Evolutionary conservation across 2,113 vertebrate species (phyloP).

Genomic region (Microtus montanus): DNA sequence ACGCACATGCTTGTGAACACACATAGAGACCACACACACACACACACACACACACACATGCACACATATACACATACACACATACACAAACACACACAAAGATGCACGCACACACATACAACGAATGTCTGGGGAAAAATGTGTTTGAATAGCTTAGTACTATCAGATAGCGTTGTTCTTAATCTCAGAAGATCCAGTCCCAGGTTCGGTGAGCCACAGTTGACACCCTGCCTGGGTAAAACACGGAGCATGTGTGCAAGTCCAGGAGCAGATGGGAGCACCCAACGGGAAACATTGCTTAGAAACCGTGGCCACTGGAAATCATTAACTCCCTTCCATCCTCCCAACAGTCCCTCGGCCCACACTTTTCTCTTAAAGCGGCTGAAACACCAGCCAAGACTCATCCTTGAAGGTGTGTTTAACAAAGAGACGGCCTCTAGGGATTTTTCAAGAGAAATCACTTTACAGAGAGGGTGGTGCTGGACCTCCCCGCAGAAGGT

Average conservation of each 20-base stretch:
- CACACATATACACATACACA: too few relatives aligned
- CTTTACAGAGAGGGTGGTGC: neutral
- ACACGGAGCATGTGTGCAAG: neutral
- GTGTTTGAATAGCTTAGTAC: conserved; percentile 33
- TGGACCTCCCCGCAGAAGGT: neutral
- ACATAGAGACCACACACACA: neutral
- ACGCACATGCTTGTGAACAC: neutral
- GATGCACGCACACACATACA: neutral
- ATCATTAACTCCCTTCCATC: conserved; percentile 46
- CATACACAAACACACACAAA: neutral
- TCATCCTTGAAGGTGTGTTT: conserved; percentile 35
- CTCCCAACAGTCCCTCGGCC: neutral
- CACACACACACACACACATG: too few relatives aligned
- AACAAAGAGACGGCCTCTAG: neutral
- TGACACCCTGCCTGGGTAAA: neutral
- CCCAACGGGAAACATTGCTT: neutral
- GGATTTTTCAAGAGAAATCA: conserved; percentile 29
- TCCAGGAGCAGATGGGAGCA: neutral
- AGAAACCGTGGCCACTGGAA: conserved; percentile 6
- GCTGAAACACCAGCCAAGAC: conserved; percentile 31
- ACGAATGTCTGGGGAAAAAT: neutral
- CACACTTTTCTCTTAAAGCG: neutral
- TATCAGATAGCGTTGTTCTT: neutral
- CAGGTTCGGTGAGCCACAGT: neutral
- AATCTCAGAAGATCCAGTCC: conserved; percentile 50